Conservation (phyloP, 1,140 invertebrate genomes). For the Melipona quadrifasciata region DNA sequence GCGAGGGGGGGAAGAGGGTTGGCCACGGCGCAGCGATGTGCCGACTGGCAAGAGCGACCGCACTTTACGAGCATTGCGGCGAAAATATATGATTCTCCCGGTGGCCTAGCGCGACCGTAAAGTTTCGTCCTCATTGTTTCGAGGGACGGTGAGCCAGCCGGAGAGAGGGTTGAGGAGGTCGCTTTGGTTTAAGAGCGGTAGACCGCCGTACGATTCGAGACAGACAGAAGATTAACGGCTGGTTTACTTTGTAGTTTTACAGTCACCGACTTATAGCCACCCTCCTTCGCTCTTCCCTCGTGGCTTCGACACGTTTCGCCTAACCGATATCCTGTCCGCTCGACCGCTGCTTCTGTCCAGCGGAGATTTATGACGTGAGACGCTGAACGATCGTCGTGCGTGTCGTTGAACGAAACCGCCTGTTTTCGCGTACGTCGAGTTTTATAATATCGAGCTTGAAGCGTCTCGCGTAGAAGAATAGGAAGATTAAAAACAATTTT, state of each 20-base stretch:
- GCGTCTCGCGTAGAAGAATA: too few species aligned
- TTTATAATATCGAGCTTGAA: too few species aligned
- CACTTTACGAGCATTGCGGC: constrained; percentile 74
- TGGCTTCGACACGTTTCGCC: constrained; percentile 16
- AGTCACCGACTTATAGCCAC: constrained; percentile 8
- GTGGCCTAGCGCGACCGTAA: constrained; percentile 72
- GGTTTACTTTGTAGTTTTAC: constrained; percentile 72
- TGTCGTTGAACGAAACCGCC: not conserved
- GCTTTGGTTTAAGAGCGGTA: constrained; percentile 67
- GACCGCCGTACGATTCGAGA: constrained; percentile 68
- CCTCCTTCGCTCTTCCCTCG: not conserved
- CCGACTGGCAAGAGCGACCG: constrained; percentile 67
- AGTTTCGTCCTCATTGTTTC: constrained; percentile 78
- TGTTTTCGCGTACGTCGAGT: too few species aligned
- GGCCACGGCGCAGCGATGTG: constrained; percentile 42
- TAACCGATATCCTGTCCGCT: not conserved
- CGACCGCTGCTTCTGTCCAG: not conserved
- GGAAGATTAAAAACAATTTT: too few species aligned
- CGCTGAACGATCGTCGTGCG: not conserved
- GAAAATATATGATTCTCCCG: constrained; percentile 76
- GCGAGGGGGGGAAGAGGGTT: not conserved
- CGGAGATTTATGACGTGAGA: constrained; percentile 16
- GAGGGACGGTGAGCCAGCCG: constrained; percentile 66
- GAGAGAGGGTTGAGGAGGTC: constrained; percentile 1
- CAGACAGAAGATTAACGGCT: constrained; percentile 74